These are phyloP conservation scores for Caenorhabditis sp. DNA, from an alignment of 2,888 invertebrate species.

Conservation along the genomic window DNA sequence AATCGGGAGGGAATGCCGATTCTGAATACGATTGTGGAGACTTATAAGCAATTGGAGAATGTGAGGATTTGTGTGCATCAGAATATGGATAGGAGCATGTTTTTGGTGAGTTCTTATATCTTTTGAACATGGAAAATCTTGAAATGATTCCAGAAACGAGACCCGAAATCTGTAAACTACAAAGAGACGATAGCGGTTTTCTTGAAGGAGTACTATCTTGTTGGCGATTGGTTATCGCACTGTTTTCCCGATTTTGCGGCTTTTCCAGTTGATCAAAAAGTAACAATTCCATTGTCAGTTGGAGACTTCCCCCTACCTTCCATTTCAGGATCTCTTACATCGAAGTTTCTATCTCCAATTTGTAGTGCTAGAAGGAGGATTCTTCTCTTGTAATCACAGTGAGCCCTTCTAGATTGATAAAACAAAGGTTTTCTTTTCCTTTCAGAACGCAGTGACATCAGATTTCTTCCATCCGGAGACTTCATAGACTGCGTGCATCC, in stretches of 20 bases:
- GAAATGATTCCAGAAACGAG: constrained; percentile 21
- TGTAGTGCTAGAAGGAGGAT: constrained; percentile 66
- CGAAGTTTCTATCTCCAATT: constrained; percentile 67
- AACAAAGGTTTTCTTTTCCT: background rate
- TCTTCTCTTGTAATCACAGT: constrained; percentile 54
- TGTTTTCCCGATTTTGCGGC: constrained; percentile 60
- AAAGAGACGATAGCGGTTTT: constrained; percentile 65
- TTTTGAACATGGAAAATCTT: no score
- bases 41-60: constrained; percentile 27
- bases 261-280: constrained; percentile 59
- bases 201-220: constrained; percentile 58
- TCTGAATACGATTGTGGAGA: constrained; percentile 47
- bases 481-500: constrained; percentile 44
- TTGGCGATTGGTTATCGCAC: constrained; percentile 63
- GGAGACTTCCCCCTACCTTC: no score
- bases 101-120: constrained; percentile 17
- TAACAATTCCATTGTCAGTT: no score
- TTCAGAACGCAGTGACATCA: constrained; percentile 47
- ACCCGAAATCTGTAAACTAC: constrained; percentile 62
- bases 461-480: constrained; percentile 46
- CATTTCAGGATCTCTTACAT: constrained; percentile 60
- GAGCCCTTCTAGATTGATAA: constrained; percentile 3
- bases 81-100: constrained; percentile 1
- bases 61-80: constrained; percentile 26
- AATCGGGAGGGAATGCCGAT: constrained; percentile 31